A percentile compares a stretch with the other conserved stretches of the same genome.
Evolutionary conservation across 2,797 vertebrate species (phyloP).

Genomic region (Peromyscus nudipes): DNA sequence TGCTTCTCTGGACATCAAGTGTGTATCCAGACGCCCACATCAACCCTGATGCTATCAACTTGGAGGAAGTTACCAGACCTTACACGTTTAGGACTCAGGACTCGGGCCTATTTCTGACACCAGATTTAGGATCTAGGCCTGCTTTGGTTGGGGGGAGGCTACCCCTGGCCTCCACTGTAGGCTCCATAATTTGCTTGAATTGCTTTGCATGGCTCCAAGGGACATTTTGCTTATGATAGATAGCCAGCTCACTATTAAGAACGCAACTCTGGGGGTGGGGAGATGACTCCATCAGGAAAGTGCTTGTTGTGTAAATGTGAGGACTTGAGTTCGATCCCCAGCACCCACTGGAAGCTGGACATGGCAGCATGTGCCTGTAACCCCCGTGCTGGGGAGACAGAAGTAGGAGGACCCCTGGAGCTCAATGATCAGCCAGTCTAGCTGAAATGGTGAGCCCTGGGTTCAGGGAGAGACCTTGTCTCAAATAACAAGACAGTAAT

Average conservation of each 20-base stretch:
- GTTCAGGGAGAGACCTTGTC: not conserved
- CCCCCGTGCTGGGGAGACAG: too few species aligned
- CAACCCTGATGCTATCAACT: not conserved
- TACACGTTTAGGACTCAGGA: not conserved
- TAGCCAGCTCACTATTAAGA: not conserved
- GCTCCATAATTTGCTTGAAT: not conserved
- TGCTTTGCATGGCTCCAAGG: not conserved
- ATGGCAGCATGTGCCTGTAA: not conserved
- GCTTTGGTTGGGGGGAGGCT: not conserved
- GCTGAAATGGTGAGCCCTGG: not conserved
- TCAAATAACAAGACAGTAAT: not conserved
- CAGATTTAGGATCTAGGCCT: not conserved
- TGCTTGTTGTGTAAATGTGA: not conserved
- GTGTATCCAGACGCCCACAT: not conserved
- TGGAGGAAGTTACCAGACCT: not conserved
- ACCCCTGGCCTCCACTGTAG: not conserved
- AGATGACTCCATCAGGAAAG: not conserved
- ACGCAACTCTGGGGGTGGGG: not conserved
- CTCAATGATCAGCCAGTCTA: not conserved
- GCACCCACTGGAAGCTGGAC: not conserved
- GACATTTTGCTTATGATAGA: not conserved
- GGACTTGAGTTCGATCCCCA: not conserved
- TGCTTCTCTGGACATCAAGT: not conserved
- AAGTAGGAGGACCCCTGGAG: not conserved
- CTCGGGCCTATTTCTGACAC: not conserved